phyloP scores from a whole-genome alignment of 2,888 invertebrate species.

The Asteroscopus sphinx region DNA sequence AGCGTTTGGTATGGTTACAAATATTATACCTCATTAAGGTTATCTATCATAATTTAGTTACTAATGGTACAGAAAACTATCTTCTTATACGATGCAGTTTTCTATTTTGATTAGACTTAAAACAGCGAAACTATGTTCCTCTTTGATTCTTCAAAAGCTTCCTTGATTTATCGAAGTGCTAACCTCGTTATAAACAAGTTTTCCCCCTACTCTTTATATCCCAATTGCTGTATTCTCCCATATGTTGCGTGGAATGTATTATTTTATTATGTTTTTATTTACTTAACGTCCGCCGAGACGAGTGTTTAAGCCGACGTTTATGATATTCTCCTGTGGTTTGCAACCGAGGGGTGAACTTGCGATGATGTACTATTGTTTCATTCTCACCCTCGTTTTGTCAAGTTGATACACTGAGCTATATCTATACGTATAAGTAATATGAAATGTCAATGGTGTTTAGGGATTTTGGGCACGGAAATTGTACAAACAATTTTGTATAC shows the following conservation, averaged over 20 bases:
- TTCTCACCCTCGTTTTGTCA: slow-evolving; percentile 81
- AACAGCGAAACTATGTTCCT: no score
- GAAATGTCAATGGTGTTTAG: slow-evolving; percentile 54
- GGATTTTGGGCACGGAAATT: slow-evolving; percentile 35
- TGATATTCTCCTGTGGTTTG: slow-evolving; percentile 88
- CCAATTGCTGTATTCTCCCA: slow-evolving; percentile 73
- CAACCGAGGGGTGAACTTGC: slow-evolving; percentile 73
- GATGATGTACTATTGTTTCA: slow-evolving; percentile 85
- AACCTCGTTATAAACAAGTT: slow-evolving; percentile 37
- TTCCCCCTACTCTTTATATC: slow-evolving; percentile 55
- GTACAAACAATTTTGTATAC: slow-evolving; percentile 28
- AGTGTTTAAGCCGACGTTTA: slow-evolving; percentile 89
- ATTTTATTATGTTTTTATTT: slow-evolving; percentile 89
- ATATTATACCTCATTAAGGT: slow-evolving; percentile 16
- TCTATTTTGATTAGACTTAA: no score
- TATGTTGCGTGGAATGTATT: slow-evolving; percentile 87
- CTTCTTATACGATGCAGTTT: no score
- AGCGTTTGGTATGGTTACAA: slow-evolving; percentile 28
- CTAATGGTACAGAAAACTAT: no score
- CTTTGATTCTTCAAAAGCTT: background rate
- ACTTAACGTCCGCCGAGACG: slow-evolving; percentile 84
- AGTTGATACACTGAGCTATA: slow-evolving; percentile 74
- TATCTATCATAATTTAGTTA: slow-evolving; percentile 6
- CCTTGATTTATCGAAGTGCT: background rate
- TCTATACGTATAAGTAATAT: slow-evolving; percentile 49